A percentile compares a stretch with the other conserved stretches of the same genome.
phyloP scores from a whole-genome alignment of 37 sponge, comb jelly and placozoan genomes.

The Chondrosia reniformis region DNA sequence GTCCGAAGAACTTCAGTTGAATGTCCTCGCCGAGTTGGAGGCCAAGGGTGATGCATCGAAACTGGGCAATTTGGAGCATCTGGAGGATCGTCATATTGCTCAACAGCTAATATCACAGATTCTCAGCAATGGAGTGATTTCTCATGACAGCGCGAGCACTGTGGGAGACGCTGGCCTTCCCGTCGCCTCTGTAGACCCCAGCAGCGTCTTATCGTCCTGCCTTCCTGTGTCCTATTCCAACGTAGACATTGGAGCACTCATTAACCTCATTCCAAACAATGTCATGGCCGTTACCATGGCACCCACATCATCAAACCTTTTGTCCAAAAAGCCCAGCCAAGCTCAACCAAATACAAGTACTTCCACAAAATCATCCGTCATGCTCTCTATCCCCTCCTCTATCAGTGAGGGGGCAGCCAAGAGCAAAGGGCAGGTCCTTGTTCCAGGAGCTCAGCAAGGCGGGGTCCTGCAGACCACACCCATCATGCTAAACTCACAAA shows the following conservation, averaged over 20 bases:
- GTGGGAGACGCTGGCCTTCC: not conserved
- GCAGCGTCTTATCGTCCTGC: not conserved
- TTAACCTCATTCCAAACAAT: not conserved
- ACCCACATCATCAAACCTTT: not conserved
- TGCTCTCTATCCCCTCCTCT: not conserved
- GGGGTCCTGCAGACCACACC: not conserved
- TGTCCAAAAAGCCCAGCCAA: not conserved
- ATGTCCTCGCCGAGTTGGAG: not conserved
- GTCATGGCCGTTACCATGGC: constrained; percentile 1
- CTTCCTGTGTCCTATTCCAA: not conserved
- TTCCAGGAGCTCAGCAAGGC: not conserved
- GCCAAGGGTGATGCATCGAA: not conserved
- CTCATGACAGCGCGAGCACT: not conserved
- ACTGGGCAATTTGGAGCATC: not conserved
- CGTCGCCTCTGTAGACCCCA: not conserved
- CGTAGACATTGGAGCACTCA: not conserved
- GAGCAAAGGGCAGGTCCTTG: not conserved
- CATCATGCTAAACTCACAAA: not conserved
- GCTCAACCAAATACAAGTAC: not conserved
- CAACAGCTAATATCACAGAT: constrained; percentile 23
- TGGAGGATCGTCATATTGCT: constrained; percentile 8
- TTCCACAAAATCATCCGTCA: not conserved
- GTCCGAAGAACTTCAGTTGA: not conserved
- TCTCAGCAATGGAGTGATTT: not conserved
- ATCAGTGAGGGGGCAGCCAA: too few species aligned